Conservation (phyloP, 2,113 vertebrate species). For the Cervus canadensis region DNA sequence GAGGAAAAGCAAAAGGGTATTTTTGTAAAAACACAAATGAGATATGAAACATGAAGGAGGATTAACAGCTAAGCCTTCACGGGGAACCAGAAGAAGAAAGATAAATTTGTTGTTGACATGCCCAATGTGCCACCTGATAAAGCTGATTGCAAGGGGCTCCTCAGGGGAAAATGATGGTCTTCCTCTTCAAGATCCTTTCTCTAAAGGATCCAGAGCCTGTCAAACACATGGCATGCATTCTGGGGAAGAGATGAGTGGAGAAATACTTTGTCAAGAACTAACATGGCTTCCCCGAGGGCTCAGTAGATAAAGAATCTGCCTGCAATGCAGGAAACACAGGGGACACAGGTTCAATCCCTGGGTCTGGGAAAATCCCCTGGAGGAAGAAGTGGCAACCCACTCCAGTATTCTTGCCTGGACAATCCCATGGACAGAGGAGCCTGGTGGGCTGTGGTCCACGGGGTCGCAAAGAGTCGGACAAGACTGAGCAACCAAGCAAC, state of each 20-base stretch:
- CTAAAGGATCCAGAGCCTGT: background rate
- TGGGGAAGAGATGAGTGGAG: background rate
- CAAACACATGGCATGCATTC: background rate
- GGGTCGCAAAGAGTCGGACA: background rate
- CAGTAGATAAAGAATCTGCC: fast-evolving
- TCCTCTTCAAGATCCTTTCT: constrained; percentile 1
- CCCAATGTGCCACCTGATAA: constrained; percentile 29
- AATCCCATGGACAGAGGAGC: background rate
- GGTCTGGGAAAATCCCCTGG: background rate
- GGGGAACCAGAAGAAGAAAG: background rate
- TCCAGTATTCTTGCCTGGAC: background rate
- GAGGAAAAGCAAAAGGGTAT: background rate
- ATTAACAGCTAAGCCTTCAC: constrained; percentile 21
- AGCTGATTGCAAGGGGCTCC: background rate
- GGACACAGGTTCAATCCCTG: background rate
- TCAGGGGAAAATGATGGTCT: background rate
- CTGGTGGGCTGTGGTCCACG: background rate
- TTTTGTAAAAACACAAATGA: background rate
- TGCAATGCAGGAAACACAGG: background rate
- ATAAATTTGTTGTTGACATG: background rate
- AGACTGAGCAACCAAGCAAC: background rate
- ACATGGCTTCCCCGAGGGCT: background rate
- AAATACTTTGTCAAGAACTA: background rate
- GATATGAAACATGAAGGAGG: constrained; percentile 14
- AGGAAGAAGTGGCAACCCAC: background rate